Evolutionary conservation across 2,888 invertebrate genomes (phyloP), one percentile per base, ranked within the genome.

Genomic region (Tachystola acroxantha): DNA sequence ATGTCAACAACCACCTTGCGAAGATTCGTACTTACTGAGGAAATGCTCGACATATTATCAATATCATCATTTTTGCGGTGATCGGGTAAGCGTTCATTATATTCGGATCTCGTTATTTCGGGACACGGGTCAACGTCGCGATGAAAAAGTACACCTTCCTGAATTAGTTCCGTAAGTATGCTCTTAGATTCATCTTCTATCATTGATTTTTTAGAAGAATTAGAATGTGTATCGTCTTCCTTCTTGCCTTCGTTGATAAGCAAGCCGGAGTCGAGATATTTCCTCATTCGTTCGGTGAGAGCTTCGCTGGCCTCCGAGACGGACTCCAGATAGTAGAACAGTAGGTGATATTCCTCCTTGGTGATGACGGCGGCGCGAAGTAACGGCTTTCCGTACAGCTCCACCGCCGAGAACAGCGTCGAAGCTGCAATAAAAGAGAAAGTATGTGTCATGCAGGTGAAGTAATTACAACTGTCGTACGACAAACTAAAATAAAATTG

Each of bases 361-460:
- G 78, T 81, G 46, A 89, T 85, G 42, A 74, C 84, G 30, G 85
- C 79, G 33, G 87, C 87, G 25, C 87, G 73, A 20, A 86, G 60
- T 37, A 91, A 73, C 1, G 91, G 91, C 52, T 89, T 88, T 11
- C 90, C 91, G 61, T 91, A 91, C 38, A 91, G 71, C 63, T 91
- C 91, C 50, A 89, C 86, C 32, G 90, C 90, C 44, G 91, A 90
- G 64, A 88, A 88, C 41, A 91, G 65, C 43, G 88, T 88, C 43
- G 86, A 72, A 52, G 86, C 87, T 87, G 86, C 44, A 85, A 86
- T 50, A 63, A 69, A 65, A 55, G 65, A 30, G 10, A 35, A 29
- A 35, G 39, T 37, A 33, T 26, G 9, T 32, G 22, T 32, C 32
- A 32, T 22, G 11, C 25, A 34, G n/a, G n/a, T 27, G 9, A 27